phyloP scores from a whole-genome alignment of 2,888 invertebrate species.

The Conomelus anceps region DNA sequence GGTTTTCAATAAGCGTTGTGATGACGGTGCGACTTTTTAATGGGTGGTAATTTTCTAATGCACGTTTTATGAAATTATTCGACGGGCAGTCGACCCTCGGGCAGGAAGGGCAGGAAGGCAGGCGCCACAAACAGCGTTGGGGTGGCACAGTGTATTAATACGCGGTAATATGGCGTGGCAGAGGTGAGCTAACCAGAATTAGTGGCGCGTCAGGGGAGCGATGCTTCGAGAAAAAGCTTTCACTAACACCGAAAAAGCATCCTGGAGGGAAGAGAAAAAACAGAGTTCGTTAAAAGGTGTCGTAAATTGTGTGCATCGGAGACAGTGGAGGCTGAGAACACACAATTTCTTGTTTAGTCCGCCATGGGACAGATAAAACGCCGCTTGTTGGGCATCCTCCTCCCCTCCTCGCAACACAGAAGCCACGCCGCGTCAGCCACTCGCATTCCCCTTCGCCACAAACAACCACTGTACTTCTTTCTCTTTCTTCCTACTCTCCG shows the following conservation, averaged over 20 bases:
- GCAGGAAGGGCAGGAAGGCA: background rate
- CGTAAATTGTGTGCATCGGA: constrained; percentile 16
- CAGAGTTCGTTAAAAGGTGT: constrained; percentile 19
- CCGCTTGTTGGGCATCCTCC: background rate
- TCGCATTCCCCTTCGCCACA: background rate
- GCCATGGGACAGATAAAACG: background rate
- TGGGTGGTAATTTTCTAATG: constrained; percentile 1
- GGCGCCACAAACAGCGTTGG: background rate
- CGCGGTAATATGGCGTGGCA: constrained; percentile 8
- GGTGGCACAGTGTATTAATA: constrained; percentile 13
- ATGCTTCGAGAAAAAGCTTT: constrained; percentile 19
- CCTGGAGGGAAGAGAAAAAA: constrained; percentile 15
- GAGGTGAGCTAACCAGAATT: constrained; percentile 19
- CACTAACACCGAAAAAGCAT: constrained; percentile 21
- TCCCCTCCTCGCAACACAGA: background rate
- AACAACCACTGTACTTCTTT: background rate
- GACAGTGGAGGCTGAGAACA: constrained; percentile 13
- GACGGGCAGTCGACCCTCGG: background rate
- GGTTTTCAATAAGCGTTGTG: background rate
- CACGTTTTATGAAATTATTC: background rate
- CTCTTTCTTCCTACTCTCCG: background rate
- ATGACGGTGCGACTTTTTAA: background rate
- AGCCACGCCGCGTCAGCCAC: background rate
- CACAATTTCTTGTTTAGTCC: constrained; percentile 18
- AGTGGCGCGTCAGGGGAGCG: constrained; percentile 16